Conservation (phyloP, 2,797 vertebrate species). For the Lemur catta region DNA sequence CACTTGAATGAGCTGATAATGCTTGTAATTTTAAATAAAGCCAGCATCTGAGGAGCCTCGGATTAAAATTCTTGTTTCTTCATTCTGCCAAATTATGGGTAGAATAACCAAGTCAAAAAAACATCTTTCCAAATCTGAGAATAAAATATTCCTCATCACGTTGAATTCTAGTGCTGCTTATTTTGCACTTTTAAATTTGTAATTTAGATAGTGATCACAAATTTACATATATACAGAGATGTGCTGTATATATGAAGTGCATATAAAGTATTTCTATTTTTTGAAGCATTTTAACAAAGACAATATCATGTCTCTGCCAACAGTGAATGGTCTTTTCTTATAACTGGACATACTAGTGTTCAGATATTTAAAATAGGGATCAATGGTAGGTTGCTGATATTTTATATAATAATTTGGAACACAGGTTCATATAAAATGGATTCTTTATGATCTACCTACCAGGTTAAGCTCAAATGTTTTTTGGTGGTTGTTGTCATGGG, state of each 20-base stretch:
- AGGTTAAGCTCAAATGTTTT: neutral
- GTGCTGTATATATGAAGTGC: neutral
- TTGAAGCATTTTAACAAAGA: neutral
- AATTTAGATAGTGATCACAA: neutral
- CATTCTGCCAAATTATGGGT: neutral
- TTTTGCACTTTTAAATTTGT: neutral
- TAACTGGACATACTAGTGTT: neutral
- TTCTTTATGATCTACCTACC: neutral
- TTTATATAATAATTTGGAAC: neutral
- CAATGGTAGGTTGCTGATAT: neutral
- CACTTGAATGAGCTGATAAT: neutral
- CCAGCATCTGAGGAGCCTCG: neutral
- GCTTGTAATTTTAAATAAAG: slow-evolving; percentile 26
- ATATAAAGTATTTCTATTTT: neutral
- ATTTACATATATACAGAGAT: neutral
- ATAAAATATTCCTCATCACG: neutral
- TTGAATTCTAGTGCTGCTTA: neutral
- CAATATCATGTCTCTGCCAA: neutral
- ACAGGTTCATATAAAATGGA: neutral
- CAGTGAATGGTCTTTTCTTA: neutral
- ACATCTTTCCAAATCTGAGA: neutral
- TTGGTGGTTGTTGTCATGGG: neutral
- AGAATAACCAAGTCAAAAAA: neutral
- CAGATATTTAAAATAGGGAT: neutral
- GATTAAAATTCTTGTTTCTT: slow-evolving; percentile 16